Evolutionary conservation across 2,888 invertebrate species (phyloP).

Genomic region (Pantelozetes paolii): DNA sequence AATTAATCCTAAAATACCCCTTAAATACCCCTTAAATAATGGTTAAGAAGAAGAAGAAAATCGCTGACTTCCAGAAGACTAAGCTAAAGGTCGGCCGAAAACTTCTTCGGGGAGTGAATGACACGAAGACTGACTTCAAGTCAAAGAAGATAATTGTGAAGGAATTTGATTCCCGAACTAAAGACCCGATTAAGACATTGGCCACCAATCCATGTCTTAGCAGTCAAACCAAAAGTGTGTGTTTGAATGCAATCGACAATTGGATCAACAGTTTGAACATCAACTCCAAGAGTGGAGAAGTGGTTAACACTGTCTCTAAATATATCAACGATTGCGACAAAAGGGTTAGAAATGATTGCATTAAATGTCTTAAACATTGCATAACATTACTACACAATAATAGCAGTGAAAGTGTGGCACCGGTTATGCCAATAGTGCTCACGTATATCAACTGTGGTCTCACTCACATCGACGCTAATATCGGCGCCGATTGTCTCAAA

Average conservation of each 20-base stretch:
- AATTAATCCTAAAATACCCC: no score
- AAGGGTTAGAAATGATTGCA: constrained; percentile 33
- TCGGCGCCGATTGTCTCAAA: constrained; percentile 35
- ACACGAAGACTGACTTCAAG: constrained; percentile 53
- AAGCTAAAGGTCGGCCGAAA: constrained; percentile 54
- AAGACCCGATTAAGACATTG: constrained; percentile 33
- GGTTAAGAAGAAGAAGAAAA: constrained; percentile 47
- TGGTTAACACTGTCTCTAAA: constrained; percentile 34
- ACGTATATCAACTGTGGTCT: constrained; percentile 43
- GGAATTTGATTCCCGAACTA: constrained; percentile 6
- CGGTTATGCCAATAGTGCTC: constrained; percentile 39
- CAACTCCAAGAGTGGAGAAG: constrained; percentile 31
- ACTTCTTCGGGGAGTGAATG: constrained; percentile 52
- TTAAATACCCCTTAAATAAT: neutral
- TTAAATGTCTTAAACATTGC: constrained; percentile 37
- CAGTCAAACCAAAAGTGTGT: constrained; percentile 36
- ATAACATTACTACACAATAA: constrained; percentile 11
- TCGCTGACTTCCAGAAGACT: constrained; percentile 54
- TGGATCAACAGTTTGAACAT: constrained; percentile 7
- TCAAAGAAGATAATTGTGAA: constrained; percentile 51
- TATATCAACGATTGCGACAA: constrained; percentile 37
- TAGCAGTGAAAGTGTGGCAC: constrained; percentile 3
- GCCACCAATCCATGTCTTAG: constrained; percentile 18
- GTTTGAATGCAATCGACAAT: constrained; percentile 27
- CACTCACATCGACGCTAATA: constrained; percentile 39